Conservation (phyloP, 2,113 vertebrate genomes). For the Albula goreensis region DNA sequence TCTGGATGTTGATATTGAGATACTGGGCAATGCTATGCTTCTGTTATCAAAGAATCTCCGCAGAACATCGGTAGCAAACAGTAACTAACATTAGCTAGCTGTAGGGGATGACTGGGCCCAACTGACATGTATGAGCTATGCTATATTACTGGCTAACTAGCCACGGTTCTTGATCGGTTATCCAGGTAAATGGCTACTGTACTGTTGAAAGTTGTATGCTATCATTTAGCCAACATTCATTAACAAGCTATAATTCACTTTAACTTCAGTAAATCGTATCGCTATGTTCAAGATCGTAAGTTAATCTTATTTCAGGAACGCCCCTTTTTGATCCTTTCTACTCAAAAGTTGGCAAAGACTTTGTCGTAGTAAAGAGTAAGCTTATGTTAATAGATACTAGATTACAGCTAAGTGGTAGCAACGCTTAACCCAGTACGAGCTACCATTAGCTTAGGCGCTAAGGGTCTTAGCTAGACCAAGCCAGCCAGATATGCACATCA, state of each 20-base stretch:
- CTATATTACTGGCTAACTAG: background rate
- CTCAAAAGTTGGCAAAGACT: background rate
- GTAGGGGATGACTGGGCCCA: background rate
- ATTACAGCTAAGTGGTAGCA: background rate
- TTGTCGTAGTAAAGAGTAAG: background rate
- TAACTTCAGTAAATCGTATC: too few species aligned
- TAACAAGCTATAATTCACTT: too few species aligned
- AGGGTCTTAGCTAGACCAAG: too few species aligned
- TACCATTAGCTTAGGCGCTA: background rate
- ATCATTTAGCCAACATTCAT: too few species aligned
- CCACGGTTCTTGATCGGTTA: background rate
- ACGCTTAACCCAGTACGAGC: background rate
- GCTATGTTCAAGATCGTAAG: background rate
- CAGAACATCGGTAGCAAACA: background rate
- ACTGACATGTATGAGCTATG: background rate
- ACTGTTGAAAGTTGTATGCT: too few species aligned
- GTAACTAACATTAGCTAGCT: background rate
- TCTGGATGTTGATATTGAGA: background rate
- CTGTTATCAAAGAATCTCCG: background rate
- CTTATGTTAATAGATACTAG: background rate
- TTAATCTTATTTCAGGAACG: background rate
- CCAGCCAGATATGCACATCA: too few species aligned
- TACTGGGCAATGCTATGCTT: background rate
- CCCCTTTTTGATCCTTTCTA: background rate
- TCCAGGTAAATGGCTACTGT: background rate